Conservation (phyloP, 53 echinoderm and acorn worm genomes). For the Paelopatides confundens region DNA sequence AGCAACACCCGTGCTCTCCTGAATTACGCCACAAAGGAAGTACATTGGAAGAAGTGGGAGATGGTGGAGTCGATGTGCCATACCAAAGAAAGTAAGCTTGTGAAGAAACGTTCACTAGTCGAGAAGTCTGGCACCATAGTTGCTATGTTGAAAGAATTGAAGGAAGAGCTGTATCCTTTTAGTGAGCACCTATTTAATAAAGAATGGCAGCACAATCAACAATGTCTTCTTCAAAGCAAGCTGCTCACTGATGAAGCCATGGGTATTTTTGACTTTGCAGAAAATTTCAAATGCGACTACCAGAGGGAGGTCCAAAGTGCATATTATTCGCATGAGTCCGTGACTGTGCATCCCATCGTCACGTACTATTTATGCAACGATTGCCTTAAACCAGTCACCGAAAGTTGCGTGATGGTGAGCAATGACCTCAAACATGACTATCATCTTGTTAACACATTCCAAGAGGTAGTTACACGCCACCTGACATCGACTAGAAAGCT, state of each 20-base stretch:
- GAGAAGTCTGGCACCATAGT: not conserved
- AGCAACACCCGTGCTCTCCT: not conserved
- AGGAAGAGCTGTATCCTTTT: not conserved
- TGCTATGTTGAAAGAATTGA: constrained; percentile 5
- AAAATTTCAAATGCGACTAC: constrained; percentile 1
- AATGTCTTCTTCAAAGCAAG: not conserved
- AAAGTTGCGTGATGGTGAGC: constrained; percentile 33
- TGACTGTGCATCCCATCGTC: constrained; percentile 25
- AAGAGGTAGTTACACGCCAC: constrained; percentile 37
- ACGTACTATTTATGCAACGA: not conserved
- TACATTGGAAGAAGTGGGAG: constrained; percentile 42
- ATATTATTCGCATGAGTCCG: not conserved
- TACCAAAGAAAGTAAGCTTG: not conserved
- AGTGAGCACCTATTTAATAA: constrained; percentile 47
- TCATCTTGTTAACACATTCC: no score
- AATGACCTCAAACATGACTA: constrained; percentile 63
- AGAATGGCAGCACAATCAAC: constrained; percentile 55
- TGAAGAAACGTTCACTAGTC: not conserved
- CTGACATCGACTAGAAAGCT: constrained; percentile 30
- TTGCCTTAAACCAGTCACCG: not conserved
- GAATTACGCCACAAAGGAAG: not conserved
- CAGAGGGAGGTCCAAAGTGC: constrained; percentile 33
- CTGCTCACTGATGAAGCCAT: not conserved
- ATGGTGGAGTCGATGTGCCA: not conserved
- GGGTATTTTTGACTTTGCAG: constrained; percentile 20